Evolutionary conservation across 2,797 vertebrate species (phyloP), one percentile per base, ranked within the genome.

Genomic region (Mallotus villosus): DNA sequence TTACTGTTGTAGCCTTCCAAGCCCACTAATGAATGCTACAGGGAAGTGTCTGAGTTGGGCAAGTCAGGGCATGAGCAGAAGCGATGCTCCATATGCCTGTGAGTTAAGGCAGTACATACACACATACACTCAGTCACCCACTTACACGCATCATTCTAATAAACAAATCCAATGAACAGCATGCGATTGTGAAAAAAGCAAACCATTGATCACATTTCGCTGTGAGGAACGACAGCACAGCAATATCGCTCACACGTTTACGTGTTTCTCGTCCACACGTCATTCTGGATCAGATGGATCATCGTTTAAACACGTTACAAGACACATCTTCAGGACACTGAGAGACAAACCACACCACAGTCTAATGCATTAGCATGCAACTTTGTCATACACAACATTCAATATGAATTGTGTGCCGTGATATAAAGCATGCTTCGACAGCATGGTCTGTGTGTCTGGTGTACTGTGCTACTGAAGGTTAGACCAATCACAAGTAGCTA

Each of bases 21-120:
- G 70, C 72, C 60, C 63, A 72, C 67, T 74, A 81, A 82, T 83
- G 70, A 87, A 75, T 62, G 63, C 79, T 83, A 64, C 21, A 70
- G 59, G 32, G 73, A 81, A 46, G 67, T 34, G 61, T 72, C 69
- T 57, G 63, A 82, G 70, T 27, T 4, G 72, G 71, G 66, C 83
- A 80, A 68, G 83, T 85, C 82, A 67, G 63, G 77, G 69, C 83
- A 78, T 1, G 71, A 81, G 68, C 66, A 59, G 7, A 29, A 46
- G 68, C 51, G 58, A 9, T 25, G n/a, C 32, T 53, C 58, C 55
- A 62, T 81, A 74, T 75, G 84, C 80, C 70, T 69, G 27, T 53
- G 81, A 80, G 78, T 63, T 25, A 77, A 82, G 70, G 64, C 78
- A 75, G 62, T 76, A 76, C 11, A 41, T 11, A 55, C 51, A 55